These are phyloP conservation scores for Periophthalmus magnuspinnatus DNA, from an alignment of 2,797 vertebrate genomes.

Conservation along the genomic window DNA sequence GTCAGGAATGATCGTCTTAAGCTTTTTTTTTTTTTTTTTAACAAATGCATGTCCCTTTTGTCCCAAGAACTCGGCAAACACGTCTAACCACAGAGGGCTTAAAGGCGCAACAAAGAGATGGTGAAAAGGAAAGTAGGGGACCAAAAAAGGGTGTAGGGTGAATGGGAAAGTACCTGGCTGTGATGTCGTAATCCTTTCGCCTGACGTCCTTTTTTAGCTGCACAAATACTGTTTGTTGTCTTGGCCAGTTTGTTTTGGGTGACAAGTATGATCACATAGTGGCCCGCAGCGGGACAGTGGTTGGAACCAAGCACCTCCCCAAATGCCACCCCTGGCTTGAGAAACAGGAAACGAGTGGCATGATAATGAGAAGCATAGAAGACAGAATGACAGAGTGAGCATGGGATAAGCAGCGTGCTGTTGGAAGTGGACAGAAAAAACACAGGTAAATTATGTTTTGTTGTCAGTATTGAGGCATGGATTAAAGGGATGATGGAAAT, in stretches of 20 bases:
- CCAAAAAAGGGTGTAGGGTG: conserved; percentile 21
- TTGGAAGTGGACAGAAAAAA: conserved; percentile 34
- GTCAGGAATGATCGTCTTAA: conserved; percentile 37
- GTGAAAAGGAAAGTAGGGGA: conserved; percentile 23
- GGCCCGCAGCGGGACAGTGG: conserved; percentile 37
- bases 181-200: not conserved
- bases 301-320: conserved; percentile 35
- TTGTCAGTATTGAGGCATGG: not conserved
- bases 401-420: conserved; percentile 37
- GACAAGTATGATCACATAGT: conserved; percentile 18
- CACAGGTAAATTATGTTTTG: conserved; percentile 51
- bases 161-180: conserved; percentile 34
- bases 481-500: not conserved
- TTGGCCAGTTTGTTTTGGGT: conserved; percentile 26
- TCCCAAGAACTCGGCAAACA: conserved; percentile 64
- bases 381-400: conserved; percentile 28
- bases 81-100: conserved; percentile 50
- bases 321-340: conserved; percentile 32
- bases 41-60: conserved; percentile 60
- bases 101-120: conserved; percentile 53
- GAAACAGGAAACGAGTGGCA: conserved; percentile 57
- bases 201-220: not conserved
- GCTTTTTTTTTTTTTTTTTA: conserved; percentile 11
- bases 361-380: conserved; percentile 42
- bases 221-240: conserved; percentile 4